A percentile compares a stretch with the other conserved stretches of the same genome.
Conservation (phyloP, 2,888 invertebrate species). For the Mechanitis mazaeus region DNA sequence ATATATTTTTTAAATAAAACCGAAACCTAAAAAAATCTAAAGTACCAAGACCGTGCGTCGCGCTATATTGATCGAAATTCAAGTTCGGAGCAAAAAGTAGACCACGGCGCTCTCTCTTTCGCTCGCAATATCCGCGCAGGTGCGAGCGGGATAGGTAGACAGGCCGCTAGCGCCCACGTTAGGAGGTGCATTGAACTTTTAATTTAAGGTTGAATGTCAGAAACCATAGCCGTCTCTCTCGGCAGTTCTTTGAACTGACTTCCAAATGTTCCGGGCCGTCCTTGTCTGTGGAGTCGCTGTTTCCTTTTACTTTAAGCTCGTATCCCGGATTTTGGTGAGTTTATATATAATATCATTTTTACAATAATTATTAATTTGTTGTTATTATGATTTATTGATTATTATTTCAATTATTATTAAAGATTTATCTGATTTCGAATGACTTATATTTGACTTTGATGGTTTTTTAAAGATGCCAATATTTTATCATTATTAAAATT, state of each 20-base stretch:
- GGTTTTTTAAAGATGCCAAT: too few relatives aligned
- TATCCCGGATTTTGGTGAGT: conserved; percentile 4
- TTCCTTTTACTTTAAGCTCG: conserved; percentile 21
- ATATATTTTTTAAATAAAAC: background rate
- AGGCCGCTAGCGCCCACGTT: conserved; percentile 66
- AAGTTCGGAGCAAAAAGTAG: conserved; percentile 69
- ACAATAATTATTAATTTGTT: too few relatives aligned
- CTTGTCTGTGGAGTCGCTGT: conserved; percentile 31
- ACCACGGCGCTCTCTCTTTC: conserved; percentile 47
- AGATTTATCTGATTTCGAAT: too few relatives aligned
- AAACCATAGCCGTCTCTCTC: conserved; percentile 52
- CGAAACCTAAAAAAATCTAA: conserved; percentile 33
- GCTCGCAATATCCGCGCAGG: conserved; percentile 28
- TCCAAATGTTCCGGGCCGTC: conserved; percentile 30
- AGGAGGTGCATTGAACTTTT: conserved; percentile 68
- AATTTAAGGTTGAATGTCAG: conserved; percentile 43
- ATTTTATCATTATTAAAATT: too few relatives aligned
- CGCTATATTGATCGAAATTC: conserved; percentile 69
- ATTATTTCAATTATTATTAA: too few relatives aligned
- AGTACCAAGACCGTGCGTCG: conserved; percentile 54
- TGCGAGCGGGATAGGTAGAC: conserved; percentile 41
- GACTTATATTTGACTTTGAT: too few relatives aligned
- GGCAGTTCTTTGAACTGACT: conserved; percentile 24
- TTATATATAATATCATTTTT: background rate
- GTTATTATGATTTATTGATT: too few relatives aligned